Percentiles rank a stretch among this genome's conserved stretches.
Conservation (phyloP, 2,113 vertebrate genomes). For the Oryzias melastigma region DNA sequence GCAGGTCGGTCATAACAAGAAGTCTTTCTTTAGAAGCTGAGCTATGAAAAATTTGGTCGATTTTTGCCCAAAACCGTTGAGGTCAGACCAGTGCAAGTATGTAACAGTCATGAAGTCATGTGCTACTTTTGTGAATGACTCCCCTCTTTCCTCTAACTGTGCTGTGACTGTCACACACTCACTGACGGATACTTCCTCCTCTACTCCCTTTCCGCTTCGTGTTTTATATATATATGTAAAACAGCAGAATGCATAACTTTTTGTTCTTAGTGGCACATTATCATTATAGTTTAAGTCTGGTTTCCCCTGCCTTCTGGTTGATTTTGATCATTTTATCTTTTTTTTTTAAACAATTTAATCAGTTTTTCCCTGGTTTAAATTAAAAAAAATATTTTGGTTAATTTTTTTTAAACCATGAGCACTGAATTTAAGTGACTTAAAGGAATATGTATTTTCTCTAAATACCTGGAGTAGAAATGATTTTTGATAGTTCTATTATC, state of each 20-base stretch:
- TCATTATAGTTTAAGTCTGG: not conserved
- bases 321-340: not conserved
- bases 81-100: constrained; percentile 48
- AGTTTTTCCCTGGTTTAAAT: not conserved
- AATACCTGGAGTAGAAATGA: too few species aligned
- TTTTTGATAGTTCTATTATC: too few species aligned
- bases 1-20: constrained; percentile 6
- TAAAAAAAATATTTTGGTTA: not conserved
- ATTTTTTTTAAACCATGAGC: constrained; percentile 3
- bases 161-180: constrained; percentile 71
- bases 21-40: not conserved
- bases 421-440: not conserved
- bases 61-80: constrained; percentile 15
- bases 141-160: constrained; percentile 49
- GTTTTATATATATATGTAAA: constrained; percentile 14
- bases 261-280: constrained; percentile 5
- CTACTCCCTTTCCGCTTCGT: constrained; percentile 7
- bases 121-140: constrained; percentile 73
- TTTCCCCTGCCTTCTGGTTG: not conserved
- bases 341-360: not conserved
- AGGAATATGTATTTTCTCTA: not conserved
- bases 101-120: constrained; percentile 66
- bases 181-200: constrained; percentile 54
- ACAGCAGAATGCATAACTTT: constrained; percentile 6
- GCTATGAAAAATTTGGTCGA: not conserved